These are phyloP conservation scores for Eugnorisma glareosa DNA, from an alignment of 2,888 invertebrate species.

Conservation along the genomic window DNA sequence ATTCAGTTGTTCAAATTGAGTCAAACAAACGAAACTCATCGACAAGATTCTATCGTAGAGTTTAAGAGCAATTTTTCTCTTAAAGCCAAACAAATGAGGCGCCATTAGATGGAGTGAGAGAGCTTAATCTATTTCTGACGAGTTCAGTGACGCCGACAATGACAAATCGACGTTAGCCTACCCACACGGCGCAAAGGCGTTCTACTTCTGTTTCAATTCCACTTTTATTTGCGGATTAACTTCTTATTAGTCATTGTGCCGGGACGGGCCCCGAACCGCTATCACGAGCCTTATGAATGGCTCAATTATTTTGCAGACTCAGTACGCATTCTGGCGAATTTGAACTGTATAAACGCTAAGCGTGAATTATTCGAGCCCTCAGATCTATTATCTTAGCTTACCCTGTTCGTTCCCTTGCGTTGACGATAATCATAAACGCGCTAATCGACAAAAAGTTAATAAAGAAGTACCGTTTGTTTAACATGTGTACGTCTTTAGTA, in stretches of 20 bases:
- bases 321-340: conserved; percentile 73
- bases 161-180: conserved; percentile 90
- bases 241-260: conserved; percentile 90
- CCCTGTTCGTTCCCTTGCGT: conserved; percentile 43
- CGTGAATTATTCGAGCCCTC: conserved; percentile 68
- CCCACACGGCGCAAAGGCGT: conserved; percentile 89
- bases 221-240: conserved; percentile 91
- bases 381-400: conserved; percentile 57
- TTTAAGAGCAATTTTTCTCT: conserved; percentile 90
- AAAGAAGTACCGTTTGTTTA: conserved; percentile 69
- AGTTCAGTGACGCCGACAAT: conserved; percentile 91
- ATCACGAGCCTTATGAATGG: conserved; percentile 90
- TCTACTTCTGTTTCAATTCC: conserved; percentile 90
- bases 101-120: conserved; percentile 91
- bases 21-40: conserved; percentile 87
- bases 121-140: conserved; percentile 91
- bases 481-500: conserved; percentile 81
- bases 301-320: conserved; percentile 89
- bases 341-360: conserved; percentile 68
- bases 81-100: conserved; percentile 91
- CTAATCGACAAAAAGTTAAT: conserved; percentile 72
- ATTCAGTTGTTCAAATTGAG: conserved; percentile 78
- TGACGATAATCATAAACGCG: conserved; percentile 68
- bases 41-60: conserved; percentile 88
- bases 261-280: conserved; percentile 82